Evolutionary conservation across 2,113 vertebrate species (phyloP).

Genomic region (Rhea americana): DNA sequence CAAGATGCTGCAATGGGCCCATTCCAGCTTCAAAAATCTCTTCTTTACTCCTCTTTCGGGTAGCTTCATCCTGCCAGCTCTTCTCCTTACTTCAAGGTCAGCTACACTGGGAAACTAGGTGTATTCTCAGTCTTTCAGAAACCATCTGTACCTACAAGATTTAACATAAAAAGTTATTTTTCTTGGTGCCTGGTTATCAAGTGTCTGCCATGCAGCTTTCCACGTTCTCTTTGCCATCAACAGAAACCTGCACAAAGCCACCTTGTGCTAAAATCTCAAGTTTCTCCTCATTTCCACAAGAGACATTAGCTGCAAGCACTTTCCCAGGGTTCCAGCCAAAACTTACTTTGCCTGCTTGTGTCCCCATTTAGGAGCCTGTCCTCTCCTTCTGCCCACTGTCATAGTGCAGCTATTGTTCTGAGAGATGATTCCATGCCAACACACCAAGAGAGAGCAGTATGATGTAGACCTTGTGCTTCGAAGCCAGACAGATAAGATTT

Average conservation of each 20-base stretch:
- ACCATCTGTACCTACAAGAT: neutral
- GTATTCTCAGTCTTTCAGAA: neutral
- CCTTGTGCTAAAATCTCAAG: constrained; percentile 69
- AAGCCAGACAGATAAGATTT: constrained; percentile 40
- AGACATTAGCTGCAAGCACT: constrained; percentile 62
- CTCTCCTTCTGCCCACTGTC: constrained; percentile 21
- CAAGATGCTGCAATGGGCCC: neutral
- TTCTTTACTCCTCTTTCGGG: neutral
- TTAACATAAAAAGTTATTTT: constrained; percentile 43
- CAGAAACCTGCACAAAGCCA: constrained; percentile 71
- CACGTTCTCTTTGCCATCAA: constrained; percentile 41
- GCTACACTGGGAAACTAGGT: neutral
- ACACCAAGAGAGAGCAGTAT: neutral
- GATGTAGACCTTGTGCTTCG: neutral
- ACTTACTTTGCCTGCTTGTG: constrained; percentile 58
- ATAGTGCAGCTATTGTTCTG: constrained; percentile 67
- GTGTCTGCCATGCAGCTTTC: constrained; percentile 40
- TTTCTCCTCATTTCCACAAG: constrained; percentile 70
- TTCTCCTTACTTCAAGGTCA: neutral
- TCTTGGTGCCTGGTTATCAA: constrained; percentile 40
- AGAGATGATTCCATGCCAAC: constrained; percentile 33
- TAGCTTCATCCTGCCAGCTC: neutral
- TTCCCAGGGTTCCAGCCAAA: constrained; percentile 81
- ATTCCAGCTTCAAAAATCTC: neutral
- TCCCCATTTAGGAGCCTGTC: constrained; percentile 32